Base-by-base conservation (phyloP, 1,140 invertebrate species). In the Drosophila sucinea region DNA sequence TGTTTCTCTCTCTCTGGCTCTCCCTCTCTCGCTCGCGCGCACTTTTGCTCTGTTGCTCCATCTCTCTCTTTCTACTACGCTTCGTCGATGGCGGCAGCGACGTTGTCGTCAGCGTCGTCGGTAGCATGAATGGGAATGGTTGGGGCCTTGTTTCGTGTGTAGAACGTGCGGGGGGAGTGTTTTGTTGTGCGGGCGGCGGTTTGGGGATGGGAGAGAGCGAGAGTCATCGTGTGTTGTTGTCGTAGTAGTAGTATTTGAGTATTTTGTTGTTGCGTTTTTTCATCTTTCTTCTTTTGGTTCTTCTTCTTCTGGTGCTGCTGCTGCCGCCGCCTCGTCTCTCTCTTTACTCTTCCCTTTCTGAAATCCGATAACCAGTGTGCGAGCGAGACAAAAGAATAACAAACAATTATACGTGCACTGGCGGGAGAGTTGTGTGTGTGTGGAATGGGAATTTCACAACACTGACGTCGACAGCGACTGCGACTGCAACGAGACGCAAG, bases 341-440 rank as follows among this genome's bases (percentile, higher is more conserved):
- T 35, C 35, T 51, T 23, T 27, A 27, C 40, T 41, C 40, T 51
- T 27, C 62, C 72, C 77, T 76, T 79, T 67, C 77, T 80, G 84
- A 87, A 87, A 87, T 89, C 84, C 84, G 84, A 87, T 87, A 87
- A 87, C 80, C 83, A 87, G 82, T 71, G 84, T 87, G 80, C 77
- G 70, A 87, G 84, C 84, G 80, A 78, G 84, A 87, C 77, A 84
- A 84, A 87, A 87, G 84, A 87, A 87, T 87, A 87, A 87, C 84
- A 87, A 87, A 87, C 84, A 87, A 87, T 87, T 89, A 87, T 89
- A 89, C 68, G 72, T 67, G 64, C 60, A 67, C 67, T 51, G 44
- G 23, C 44, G 44, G 44, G 44, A 51, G 44, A 51, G 44, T 51
- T 27, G 67, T 82, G 60, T 70, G 79, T 66, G 63, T 67, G 44